These are phyloP conservation scores for Periophthalmus magnuspinnatus DNA, from an alignment of 2,797 vertebrate species.

Conservation along the genomic window DNA sequence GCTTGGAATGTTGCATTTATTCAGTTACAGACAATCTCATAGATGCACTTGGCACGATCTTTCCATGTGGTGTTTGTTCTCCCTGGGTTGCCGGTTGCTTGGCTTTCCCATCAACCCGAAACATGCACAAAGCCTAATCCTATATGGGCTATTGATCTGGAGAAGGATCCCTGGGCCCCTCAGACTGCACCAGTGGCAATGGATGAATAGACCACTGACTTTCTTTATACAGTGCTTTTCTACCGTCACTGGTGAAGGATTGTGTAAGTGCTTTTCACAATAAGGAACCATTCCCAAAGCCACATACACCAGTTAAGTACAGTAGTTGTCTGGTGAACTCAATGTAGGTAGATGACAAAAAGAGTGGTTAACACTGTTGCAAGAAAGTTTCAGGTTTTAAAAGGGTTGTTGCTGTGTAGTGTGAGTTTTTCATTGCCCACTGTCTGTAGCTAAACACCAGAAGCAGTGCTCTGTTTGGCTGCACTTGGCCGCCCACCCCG, in stretches of 20 bases:
- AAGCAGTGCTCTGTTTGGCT: too few relatives aligned
- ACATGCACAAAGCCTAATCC: slow-evolving; percentile 8
- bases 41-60: not conserved
- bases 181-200: not conserved
- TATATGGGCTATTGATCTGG: slow-evolving; percentile 3
- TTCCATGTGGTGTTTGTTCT: not conserved
- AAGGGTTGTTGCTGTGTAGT: too few relatives aligned
- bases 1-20: not conserved
- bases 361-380: not conserved
- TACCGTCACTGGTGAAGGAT: not conserved
- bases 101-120: not conserved
- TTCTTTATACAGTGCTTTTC: not conserved
- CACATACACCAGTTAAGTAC: not conserved
- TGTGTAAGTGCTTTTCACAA: not conserved
- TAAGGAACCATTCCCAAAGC: not conserved
- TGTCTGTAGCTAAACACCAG: too few relatives aligned
- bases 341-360: not conserved
- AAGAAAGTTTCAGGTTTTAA: not conserved
- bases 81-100: not conserved
- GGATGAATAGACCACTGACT: not conserved
- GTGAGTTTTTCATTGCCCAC: too few relatives aligned
- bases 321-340: not conserved
- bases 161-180: not conserved
- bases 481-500: too few relatives aligned
- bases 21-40: not conserved